phyloP scores from a whole-genome alignment of 2,888 invertebrate species.

The Xanthorhoe designata region DNA sequence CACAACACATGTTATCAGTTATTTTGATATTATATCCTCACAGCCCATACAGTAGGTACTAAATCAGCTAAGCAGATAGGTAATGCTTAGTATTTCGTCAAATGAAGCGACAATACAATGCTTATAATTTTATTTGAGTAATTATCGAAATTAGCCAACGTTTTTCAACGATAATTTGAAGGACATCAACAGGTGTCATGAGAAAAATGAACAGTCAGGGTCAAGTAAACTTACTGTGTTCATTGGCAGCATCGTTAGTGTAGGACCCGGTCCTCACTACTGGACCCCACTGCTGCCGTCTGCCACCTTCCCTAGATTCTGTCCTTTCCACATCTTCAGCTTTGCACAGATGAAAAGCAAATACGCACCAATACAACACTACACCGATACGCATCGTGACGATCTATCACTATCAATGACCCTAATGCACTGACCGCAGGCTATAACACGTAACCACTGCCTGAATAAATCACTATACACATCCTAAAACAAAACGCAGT shows the following conservation, averaged over 20 bases:
- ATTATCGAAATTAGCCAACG: constrained; percentile 12
- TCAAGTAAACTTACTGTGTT: constrained; percentile 74
- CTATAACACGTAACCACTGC: constrained; percentile 66
- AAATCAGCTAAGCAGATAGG: background rate
- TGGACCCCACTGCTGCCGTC: constrained; percentile 78
- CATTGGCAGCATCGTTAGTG: constrained; percentile 73
- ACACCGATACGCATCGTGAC: constrained; percentile 84
- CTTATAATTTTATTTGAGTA: constrained; percentile 2
- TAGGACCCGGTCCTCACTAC: constrained; percentile 70
- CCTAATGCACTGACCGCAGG: constrained; percentile 71
- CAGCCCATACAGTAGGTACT: background rate
- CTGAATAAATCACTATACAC: constrained; percentile 72
- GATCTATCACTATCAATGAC: constrained; percentile 76
- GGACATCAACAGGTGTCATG: constrained; percentile 75
- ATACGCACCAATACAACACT: constrained; percentile 83
- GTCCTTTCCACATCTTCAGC: constrained; percentile 80
- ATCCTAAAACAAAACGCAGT: constrained; percentile 70
- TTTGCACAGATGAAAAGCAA: constrained; percentile 79
- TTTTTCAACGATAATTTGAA: constrained; percentile 48
- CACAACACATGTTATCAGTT: background rate
- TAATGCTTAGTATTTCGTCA: background rate
- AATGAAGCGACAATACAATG: background rate
- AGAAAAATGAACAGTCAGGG: constrained; percentile 55
- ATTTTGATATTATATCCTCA: background rate
- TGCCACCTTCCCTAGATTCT: constrained; percentile 72